Base-by-base conservation (phyloP, 2,797 vertebrate species). In the Benthosema pterotum region DNA sequence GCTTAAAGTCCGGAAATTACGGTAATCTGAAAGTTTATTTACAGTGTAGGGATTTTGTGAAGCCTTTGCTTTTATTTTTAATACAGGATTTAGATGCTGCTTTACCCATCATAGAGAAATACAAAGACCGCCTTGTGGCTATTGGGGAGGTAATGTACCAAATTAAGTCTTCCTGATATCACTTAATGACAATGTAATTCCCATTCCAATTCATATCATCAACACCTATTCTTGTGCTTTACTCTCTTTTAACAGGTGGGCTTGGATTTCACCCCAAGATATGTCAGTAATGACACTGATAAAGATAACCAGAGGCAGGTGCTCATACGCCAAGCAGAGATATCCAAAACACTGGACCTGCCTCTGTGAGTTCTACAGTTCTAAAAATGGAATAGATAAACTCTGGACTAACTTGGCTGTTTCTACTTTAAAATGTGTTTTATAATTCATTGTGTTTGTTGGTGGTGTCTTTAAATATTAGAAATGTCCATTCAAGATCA, bases 401-500 rank as follows among this genome's bases (percentile, higher is more conserved):
- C 32, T 9, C 9, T 38, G 7, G 32, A 25, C 22, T 25, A 25
- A 25, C 22, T 25, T 7, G 8, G 11, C 11, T 38, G 8, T 9
- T 38, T 7, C 32, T 38, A 9, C 32, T 38, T 7, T 38, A 38
- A 38, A 38, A 38, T 9, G 1, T 38, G 32, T 38, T 8, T 1
- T 38, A 38, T 38, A 8, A 38, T 38, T 38, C 32, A 9, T 38
- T 38, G 32, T 8, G 32, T 38, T 38, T 38, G 32, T 7, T 38
- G 32, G 8, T 8, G 25, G 2, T 50, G 6, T 49, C 2, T 76
- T 48, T 78, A 13, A 57, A 68, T 52, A 28, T 66, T 65, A 99
- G 98, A 86, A 99, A 99, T 85, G 96, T 99, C 42, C 98, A 99
- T 77, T 99, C 97, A 13, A 94, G 96, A 16, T 99, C 98, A 71